Conservation (phyloP, 2,113 vertebrate genomes). For the Caloenas nicobarica region DNA sequence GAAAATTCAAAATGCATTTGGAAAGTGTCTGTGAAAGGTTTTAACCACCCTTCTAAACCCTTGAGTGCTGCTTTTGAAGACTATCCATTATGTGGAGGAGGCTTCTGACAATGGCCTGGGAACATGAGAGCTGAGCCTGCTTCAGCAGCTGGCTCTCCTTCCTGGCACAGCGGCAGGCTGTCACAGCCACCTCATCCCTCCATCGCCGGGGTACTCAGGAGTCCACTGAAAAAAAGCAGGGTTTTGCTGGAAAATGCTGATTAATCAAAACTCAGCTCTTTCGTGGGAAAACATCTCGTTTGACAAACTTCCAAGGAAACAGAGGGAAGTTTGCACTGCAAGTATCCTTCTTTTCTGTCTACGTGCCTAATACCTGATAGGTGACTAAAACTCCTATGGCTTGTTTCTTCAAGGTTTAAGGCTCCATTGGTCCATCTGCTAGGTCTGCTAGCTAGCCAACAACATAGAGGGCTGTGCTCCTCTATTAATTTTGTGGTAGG, state of each 20-base stretch:
- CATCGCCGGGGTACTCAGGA: background rate
- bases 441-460: background rate
- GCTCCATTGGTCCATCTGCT: background rate
- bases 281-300: background rate
- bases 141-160: conserved; percentile 63
- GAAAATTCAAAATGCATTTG: conserved; percentile 42
- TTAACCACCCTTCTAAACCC: background rate
- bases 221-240: background rate
- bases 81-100: conserved; percentile 47
- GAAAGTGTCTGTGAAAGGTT: conserved; percentile 54
- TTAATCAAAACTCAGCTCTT: background rate
- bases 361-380: background rate
- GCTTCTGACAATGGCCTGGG: conserved; percentile 31
- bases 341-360: background rate
- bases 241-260: background rate
- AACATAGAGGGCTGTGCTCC: background rate
- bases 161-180: conserved; percentile 28
- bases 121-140: conserved; percentile 12
- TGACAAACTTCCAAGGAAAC: background rate
- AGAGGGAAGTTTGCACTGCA: background rate
- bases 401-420: background rate
- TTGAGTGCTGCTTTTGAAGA: conserved; percentile 44
- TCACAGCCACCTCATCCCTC: conserved; percentile 48
- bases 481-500: background rate
- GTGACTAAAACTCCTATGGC: background rate